These are phyloP conservation scores for Myopa tessellatipennis DNA, from an alignment of 2,888 invertebrate genomes.

Conservation along the genomic window DNA sequence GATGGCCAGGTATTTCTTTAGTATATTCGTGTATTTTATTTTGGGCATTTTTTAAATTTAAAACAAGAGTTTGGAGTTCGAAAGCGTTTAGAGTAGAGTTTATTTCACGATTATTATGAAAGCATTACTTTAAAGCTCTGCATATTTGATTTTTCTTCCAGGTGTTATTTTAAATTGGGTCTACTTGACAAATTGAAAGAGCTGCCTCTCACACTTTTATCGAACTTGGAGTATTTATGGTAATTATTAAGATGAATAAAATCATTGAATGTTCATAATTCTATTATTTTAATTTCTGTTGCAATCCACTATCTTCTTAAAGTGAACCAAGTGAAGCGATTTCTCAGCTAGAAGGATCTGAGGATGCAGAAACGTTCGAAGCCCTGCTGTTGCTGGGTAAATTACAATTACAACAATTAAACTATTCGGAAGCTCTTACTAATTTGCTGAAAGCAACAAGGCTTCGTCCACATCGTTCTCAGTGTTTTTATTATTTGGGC, in stretches of 20 bases:
- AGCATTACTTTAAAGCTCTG: constrained; percentile 54
- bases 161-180: constrained; percentile 57
- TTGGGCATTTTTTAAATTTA: no score
- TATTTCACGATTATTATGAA: neutral
- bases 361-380: constrained; percentile 54
- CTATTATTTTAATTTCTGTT: neutral
- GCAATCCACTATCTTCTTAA: constrained; percentile 8
- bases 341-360: constrained; percentile 67
- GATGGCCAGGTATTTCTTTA: constrained; percentile 55
- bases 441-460: constrained; percentile 78
- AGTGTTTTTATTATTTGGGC: constrained; percentile 82
- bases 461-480: constrained; percentile 78
- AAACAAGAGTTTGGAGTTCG: neutral
- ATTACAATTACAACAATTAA: constrained; percentile 62
- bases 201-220: constrained; percentile 50
- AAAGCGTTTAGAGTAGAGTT: neutral
- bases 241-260: constrained; percentile 42
- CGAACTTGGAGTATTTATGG: constrained; percentile 57
- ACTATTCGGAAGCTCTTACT: constrained; percentile 73
- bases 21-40: no score
- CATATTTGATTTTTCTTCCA: constrained; percentile 44
- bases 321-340: constrained; percentile 71
- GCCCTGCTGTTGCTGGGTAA: constrained; percentile 58
- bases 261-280: neutral
- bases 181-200: constrained; percentile 49